These are phyloP conservation scores for Drosophila suboccidentalis DNA, from an alignment of 2,888 invertebrate species.

Conservation along the genomic window DNA sequence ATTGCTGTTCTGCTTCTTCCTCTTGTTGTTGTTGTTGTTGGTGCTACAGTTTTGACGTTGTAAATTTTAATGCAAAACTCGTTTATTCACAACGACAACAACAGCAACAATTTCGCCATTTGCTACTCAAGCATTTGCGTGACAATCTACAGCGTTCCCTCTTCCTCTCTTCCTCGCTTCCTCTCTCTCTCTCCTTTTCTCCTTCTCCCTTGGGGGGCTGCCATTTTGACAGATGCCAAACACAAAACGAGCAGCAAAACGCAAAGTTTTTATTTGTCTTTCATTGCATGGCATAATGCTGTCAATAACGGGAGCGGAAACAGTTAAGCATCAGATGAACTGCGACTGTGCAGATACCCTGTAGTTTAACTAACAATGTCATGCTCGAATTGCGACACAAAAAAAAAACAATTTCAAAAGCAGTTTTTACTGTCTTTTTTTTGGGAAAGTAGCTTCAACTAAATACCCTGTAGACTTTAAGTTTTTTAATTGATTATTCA, in stretches of 20 bases:
- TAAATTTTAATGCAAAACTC: slow-evolving; percentile 73
- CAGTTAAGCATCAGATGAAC: neutral
- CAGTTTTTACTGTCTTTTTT: neutral
- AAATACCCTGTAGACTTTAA: neutral
- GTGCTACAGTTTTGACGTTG: slow-evolving; percentile 43
- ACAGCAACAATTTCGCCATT: slow-evolving; percentile 44
- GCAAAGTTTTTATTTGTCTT: slow-evolving; percentile 70
- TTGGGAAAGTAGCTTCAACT: neutral
- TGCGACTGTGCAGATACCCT: slow-evolving; percentile 39
- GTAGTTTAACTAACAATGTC: neutral
- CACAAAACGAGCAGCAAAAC: slow-evolving; percentile 68
- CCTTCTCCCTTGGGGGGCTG: slow-evolving; percentile 6
- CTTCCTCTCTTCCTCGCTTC: neutral
- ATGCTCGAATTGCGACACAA: neutral
- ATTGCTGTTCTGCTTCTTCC: slow-evolving; percentile 5
- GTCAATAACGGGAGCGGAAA: slow-evolving; percentile 28
- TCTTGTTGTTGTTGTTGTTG: slow-evolving; percentile 7
- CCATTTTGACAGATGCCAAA: slow-evolving; percentile 75
- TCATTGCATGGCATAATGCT: slow-evolving; percentile 54
- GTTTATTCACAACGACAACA: slow-evolving; percentile 48
- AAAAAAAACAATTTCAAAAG: neutral
- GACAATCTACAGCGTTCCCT: slow-evolving; percentile 41
- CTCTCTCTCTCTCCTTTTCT: no score
- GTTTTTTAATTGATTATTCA: no score
- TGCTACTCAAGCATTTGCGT: slow-evolving; percentile 65